Evolutionary conservation across 2,888 invertebrate genomes (phyloP), one percentile per base, ranked within the genome.

Genomic region (Nineta flava): DNA sequence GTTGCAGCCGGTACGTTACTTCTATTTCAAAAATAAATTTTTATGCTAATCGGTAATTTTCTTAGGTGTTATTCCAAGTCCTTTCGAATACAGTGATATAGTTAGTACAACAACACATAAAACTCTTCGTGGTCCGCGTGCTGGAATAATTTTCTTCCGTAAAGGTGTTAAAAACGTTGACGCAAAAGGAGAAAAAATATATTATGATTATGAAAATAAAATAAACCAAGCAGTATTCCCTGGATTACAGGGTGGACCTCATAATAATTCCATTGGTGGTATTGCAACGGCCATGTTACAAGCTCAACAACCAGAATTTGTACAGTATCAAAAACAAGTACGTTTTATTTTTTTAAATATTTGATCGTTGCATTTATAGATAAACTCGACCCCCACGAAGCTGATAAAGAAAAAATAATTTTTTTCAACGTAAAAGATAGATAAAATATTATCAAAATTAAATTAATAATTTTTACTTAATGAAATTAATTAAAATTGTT

Each of bases 21-120:
- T n/a, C n/a, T 56, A 34, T 12, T 35, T 26, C n/a, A 17, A 2
- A 9, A 46, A 10, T n/a, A 15, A n/a, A 31, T 13, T 26, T 34
- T 34, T 12, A 34, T 16, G n/a, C n/a, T n/a, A n/a, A 15, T 38
- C 10, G 13, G 15, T 35, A n/a, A 9, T 19, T 47, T 46, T 60
- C 61, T 3, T 61, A 76, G 77, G 77, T 50, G 68, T 91, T 9
- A 85, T 91, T 53, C 87, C 94, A 1, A 85, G 83, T 60, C 95
- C 95, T 1, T 94, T 95, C 63, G 83, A 88, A 61, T 81, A 83
- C 66, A 82, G 87, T 59, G 93, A 97, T 66, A 76, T 97, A 55
- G 96, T 97, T 3, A 84, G 87, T 1, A 92, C 94, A 0, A 95
- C 96, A 0, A 95, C 95, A 0, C 95, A 96, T 68, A 96, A 96